Evolutionary conservation across 2,113 vertebrate genomes (phyloP).

Genomic region (Telmatochromis sp.): DNA sequence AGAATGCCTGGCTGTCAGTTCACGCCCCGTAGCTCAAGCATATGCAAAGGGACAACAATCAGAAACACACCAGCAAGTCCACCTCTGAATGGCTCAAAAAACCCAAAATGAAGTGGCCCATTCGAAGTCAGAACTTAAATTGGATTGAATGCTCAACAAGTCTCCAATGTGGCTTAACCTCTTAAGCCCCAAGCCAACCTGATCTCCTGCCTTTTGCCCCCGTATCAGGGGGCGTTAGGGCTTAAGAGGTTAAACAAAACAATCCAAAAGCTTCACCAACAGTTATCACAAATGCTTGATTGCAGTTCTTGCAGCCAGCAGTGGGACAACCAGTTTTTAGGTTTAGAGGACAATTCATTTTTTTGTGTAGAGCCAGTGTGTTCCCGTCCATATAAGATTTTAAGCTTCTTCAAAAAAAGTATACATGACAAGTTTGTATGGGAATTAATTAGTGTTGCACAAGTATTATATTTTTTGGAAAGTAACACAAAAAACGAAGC

Average conservation of each 20-base stretch:
- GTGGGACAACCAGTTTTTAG: background rate
- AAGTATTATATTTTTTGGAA: background rate
- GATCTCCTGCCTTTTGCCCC: too few species aligned
- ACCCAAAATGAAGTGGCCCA: accelerated
- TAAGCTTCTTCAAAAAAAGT: background rate
- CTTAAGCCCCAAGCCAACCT: too few species aligned
- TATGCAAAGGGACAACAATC: background rate
- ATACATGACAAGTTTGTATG: background rate
- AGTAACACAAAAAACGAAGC: background rate
- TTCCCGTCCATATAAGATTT: background rate
- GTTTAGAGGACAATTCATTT: background rate
- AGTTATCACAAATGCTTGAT: background rate
- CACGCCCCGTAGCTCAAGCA: background rate
- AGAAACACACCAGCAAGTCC: background rate
- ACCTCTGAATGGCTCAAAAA: background rate
- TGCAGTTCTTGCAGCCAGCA: background rate
- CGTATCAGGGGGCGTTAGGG: too few species aligned
- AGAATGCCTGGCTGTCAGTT: background rate
- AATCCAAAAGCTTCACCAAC: background rate
- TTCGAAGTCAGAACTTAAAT: background rate
- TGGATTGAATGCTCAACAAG: background rate
- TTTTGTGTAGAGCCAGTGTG: background rate
- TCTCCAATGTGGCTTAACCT: background rate
- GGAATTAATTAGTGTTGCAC: background rate
- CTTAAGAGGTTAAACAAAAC: too few species aligned